A percentile compares a stretch with the other conserved stretches of the same genome.
phyloP scores from a whole-genome alignment of 2,113 vertebrate species.

The Ceuthmochares aereus region DNA sequence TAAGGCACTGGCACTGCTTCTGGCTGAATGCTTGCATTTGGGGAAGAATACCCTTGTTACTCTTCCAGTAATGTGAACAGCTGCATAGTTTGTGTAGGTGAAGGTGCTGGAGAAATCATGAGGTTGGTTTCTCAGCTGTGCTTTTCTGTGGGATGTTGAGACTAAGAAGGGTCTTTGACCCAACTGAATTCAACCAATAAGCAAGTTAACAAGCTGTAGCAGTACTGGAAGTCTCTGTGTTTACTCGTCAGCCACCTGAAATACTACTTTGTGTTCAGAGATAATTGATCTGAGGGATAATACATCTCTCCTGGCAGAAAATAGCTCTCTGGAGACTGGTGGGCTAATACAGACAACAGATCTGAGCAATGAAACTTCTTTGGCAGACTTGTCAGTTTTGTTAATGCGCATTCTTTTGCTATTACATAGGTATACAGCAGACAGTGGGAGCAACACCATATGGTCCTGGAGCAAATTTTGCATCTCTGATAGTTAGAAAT shows the following conservation, averaged over 20 bases:
- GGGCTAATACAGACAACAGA: background rate
- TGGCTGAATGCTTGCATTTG: background rate
- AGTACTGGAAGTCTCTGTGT: background rate
- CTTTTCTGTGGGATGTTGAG: background rate
- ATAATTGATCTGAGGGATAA: conserved; percentile 1
- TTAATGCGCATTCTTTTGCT: background rate
- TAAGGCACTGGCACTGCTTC: background rate
- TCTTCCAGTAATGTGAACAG: background rate
- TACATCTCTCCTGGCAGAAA: background rate
- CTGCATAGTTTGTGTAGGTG: background rate
- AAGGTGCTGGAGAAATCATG: background rate
- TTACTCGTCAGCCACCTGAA: background rate
- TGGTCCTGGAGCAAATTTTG: background rate
- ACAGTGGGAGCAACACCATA: background rate
- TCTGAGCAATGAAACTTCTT: background rate
- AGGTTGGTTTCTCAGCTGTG: background rate
- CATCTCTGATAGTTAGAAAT: background rate
- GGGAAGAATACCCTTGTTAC: background rate
- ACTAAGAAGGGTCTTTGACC: background rate
- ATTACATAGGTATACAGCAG: background rate
- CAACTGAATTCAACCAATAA: background rate
- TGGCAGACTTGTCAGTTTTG: background rate
- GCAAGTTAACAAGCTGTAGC: background rate
- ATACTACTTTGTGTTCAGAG: background rate
- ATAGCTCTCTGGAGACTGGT: background rate